Evolutionary conservation across 2,113 vertebrate species (phyloP).

Genomic region (Dicentrarchus labrax): DNA sequence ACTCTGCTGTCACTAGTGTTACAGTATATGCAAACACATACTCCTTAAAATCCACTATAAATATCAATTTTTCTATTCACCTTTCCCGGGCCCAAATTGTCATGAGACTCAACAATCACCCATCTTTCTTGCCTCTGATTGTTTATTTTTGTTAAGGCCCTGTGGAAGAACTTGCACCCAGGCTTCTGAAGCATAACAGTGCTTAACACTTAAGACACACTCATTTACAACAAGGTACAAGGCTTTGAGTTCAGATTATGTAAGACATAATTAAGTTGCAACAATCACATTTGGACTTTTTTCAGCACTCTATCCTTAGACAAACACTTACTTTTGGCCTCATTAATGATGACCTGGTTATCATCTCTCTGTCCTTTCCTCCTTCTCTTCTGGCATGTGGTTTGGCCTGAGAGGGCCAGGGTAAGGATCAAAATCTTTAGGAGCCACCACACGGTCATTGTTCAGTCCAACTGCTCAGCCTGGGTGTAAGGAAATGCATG

Average conservation of each 20-base stretch:
- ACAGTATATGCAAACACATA: no score
- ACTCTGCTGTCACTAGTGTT: no score
- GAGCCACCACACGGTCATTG: conserved; percentile 75
- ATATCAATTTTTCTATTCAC: not conserved
- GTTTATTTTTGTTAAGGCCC: no score
- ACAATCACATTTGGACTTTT: not conserved
- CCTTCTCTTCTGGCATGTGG: conserved; percentile 80
- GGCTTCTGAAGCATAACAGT: no score
- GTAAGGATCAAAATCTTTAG: conserved; percentile 74
- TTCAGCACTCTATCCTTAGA: not conserved
- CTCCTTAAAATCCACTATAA: not conserved
- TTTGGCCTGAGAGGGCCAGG: conserved; percentile 67
- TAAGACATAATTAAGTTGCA: not conserved
- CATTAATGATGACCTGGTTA: conserved; percentile 65
- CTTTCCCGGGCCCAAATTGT: not conserved
- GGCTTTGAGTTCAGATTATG: not conserved
- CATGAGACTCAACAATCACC: no score
- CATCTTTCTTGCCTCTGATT: no score
- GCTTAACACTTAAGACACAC: not conserved
- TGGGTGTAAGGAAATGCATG: not conserved
- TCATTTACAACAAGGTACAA: no score
- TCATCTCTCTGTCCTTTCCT: conserved; percentile 82
- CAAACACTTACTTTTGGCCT: conserved; percentile 82
- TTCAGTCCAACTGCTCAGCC: conserved; percentile 41
- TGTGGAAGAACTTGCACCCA: no score